phyloP scores from a whole-genome alignment of 2,113 vertebrate species.

The Corvus cornix region DNA sequence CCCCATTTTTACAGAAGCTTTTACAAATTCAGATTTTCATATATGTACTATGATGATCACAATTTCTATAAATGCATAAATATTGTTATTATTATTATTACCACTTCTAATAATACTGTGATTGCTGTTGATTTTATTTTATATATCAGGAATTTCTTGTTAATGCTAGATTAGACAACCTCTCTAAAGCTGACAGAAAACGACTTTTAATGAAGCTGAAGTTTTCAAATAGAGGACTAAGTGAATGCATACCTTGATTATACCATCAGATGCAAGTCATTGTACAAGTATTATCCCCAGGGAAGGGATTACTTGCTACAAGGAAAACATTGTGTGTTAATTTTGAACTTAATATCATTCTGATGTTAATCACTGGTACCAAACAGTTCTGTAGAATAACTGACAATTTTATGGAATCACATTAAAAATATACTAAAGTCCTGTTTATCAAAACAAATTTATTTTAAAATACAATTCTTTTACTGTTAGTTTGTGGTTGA shows the following conservation, averaged over 20 bases:
- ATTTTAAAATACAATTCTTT: not conserved
- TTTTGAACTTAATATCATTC: not conserved
- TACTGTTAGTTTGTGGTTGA: not conserved
- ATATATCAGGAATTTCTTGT: not conserved
- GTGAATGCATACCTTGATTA: not conserved
- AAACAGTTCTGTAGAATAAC: not conserved
- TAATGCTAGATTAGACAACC: not conserved
- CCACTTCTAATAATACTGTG: not conserved
- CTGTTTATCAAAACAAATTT: not conserved
- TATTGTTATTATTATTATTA: not conserved
- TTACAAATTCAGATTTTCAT: not conserved
- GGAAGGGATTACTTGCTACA: not conserved
- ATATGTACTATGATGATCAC: not conserved
- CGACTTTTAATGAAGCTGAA: not conserved
- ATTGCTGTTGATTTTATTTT: not conserved
- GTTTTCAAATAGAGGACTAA: not conserved
- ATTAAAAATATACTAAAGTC: not conserved
- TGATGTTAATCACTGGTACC: not conserved
- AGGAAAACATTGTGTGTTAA: not conserved
- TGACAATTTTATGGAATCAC: not conserved
- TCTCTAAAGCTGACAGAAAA: not conserved
- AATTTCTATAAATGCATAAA: not conserved
- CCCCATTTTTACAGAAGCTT: not conserved
- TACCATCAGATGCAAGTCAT: not conserved
- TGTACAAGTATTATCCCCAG: not conserved